phyloP scores from a whole-genome alignment of 1,140 invertebrate species.

The Hycleus phaleratus region DNA sequence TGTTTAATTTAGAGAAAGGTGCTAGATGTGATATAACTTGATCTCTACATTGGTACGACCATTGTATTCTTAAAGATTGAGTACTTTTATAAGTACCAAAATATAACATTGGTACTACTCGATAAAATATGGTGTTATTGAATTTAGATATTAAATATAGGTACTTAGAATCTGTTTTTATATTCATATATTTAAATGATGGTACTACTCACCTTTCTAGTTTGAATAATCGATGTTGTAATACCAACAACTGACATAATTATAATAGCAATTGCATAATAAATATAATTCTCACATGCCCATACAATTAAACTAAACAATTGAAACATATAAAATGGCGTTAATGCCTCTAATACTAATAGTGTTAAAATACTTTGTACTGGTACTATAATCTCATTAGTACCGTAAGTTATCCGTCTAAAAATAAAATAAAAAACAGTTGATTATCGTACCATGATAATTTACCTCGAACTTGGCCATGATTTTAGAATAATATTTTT shows the following conservation, averaged over 20 bases:
- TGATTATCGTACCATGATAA: too few relatives aligned
- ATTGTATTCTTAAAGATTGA: too few relatives aligned
- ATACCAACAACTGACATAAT: slow-evolving; percentile 83
- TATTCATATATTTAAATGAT: not conserved
- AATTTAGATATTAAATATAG: not conserved
- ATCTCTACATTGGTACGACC: too few relatives aligned
- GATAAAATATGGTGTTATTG: too few relatives aligned
- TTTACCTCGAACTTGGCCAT: not conserved
- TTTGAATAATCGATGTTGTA: slow-evolving; percentile 72
- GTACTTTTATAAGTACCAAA: too few relatives aligned
- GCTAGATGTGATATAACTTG: too few relatives aligned
- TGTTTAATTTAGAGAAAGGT: too few relatives aligned
- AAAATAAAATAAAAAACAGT: slow-evolving; percentile 10
- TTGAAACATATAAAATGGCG: slow-evolving; percentile 96
- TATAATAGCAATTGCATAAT: slow-evolving; percentile 80
- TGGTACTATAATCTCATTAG: slow-evolving; percentile 73
- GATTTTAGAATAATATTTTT: not conserved
- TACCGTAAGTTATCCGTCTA: slow-evolving; percentile 69
- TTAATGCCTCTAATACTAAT: slow-evolving; percentile 73
- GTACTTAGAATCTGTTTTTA: not conserved
- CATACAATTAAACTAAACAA: slow-evolving; percentile 75
- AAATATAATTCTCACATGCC: slow-evolving; percentile 73
- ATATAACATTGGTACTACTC: too few relatives aligned
- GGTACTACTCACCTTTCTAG: slow-evolving; percentile 56
- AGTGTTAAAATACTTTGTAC: slow-evolving; percentile 63